These are phyloP conservation scores for Leptinotarsa rubiginosa DNA, from an alignment of 2,888 invertebrate species.

Conservation along the genomic window DNA sequence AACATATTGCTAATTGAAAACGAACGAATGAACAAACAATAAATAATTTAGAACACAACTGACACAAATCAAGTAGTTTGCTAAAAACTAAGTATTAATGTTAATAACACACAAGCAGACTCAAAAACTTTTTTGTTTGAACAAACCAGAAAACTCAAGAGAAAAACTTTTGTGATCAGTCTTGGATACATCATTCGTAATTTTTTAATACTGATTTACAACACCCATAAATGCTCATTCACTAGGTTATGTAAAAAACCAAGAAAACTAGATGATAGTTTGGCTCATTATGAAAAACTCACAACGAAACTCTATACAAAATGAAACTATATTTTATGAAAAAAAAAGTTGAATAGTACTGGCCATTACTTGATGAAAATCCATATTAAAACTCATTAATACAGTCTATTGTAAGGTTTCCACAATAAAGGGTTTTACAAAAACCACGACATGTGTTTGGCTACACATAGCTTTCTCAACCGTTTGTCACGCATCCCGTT, in stretches of 20 bases:
- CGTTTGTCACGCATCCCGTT: no score
- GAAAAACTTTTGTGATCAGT: conserved; percentile 12
- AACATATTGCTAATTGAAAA: conserved; percentile 24
- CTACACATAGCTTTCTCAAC: no score
- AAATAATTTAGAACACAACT: conserved; percentile 22
- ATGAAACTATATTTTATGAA: no score
- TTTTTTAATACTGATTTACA: conserved; percentile 14
- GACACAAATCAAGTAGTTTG: conserved; percentile 15
- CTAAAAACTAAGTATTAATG: conserved; percentile 2
- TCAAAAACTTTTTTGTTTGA: conserved; percentile 15
- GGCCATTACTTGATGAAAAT: no score
- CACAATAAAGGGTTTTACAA: no score
- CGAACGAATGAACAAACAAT: conserved; percentile 6
- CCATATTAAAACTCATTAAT: no score
- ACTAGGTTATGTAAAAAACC: neutral
- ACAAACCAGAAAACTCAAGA: conserved; percentile 1
- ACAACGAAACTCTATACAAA: no score
- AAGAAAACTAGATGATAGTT: conserved; percentile 5
- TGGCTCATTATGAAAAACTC: neutral
- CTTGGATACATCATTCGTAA: neutral
- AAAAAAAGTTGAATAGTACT: no score
- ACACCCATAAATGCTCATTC: conserved; percentile 18
- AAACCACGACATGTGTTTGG: no score
- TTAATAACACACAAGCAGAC: conserved; percentile 19
- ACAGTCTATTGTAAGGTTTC: no score